phyloP scores from a whole-genome alignment of 2,113 vertebrate genomes.

The Hemichromis elongatus region DNA sequence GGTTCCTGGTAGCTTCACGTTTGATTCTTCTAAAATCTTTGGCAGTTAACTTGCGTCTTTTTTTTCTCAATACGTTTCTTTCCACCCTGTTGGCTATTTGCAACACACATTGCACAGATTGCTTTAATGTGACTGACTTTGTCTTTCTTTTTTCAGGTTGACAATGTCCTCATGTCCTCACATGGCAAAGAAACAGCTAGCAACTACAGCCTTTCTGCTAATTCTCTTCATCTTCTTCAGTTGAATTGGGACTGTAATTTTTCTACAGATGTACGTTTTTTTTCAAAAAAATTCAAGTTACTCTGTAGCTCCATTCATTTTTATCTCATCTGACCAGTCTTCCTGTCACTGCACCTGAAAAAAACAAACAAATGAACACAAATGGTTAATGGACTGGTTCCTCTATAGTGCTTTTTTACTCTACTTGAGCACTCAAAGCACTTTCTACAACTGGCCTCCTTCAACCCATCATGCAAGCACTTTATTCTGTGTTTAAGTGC shows the following conservation, averaged over 20 bases:
- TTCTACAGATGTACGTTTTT: not conserved
- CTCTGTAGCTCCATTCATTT: not conserved
- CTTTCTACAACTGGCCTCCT: not conserved
- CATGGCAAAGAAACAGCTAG: not conserved
- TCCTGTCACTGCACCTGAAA: not conserved
- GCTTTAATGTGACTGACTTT: not conserved
- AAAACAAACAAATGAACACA: not conserved
- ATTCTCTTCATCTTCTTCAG: not conserved
- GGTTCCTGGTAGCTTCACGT: too few relatives aligned
- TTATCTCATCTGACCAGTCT: not conserved
- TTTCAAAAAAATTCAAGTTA: not conserved
- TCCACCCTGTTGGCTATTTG: too few relatives aligned
- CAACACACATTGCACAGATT: too few relatives aligned
- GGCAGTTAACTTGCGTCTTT: too few relatives aligned
- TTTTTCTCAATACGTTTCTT: not conserved
- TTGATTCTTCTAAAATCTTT: too few relatives aligned
- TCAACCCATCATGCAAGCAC: not conserved
- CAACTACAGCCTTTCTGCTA: not conserved
- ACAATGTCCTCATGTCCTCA: not conserved
- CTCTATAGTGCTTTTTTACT: not conserved
- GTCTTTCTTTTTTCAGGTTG: not conserved
- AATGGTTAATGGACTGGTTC: not conserved
- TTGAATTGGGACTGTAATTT: not conserved
- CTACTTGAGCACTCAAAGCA: not conserved
- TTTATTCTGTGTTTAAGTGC: not conserved